phyloP scores from a whole-genome alignment of 2,888 invertebrate species.

The Cataglyphis cursor region DNA sequence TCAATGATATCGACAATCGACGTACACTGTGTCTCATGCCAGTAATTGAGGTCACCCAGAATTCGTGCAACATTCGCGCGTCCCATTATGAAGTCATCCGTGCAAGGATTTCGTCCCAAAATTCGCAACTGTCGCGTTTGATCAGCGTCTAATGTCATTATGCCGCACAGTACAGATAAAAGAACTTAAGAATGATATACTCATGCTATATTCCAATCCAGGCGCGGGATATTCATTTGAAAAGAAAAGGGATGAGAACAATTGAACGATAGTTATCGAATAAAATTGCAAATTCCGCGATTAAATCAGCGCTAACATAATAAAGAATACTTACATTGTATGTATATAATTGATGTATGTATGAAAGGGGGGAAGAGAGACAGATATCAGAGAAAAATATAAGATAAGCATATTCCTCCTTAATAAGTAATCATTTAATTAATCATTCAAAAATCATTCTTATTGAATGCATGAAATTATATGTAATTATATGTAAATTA shows the following conservation, averaged over 20 bases:
- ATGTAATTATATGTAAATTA: too few relatives aligned
- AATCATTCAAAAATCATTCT: too few relatives aligned
- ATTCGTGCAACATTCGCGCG: slow-evolving; percentile 5
- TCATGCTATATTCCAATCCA: neutral
- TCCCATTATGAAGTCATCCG: slow-evolving; percentile 19
- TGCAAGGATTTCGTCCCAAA: neutral
- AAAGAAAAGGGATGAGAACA: neutral
- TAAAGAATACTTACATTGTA: neutral
- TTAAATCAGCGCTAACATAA: neutral
- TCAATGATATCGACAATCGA: slow-evolving; percentile 22
- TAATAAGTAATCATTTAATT: too few relatives aligned
- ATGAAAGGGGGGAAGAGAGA: neutral
- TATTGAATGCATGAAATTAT: too few relatives aligned
- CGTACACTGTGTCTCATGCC: neutral
- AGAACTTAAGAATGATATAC: neutral
- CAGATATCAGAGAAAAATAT: too few relatives aligned
- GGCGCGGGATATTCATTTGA: neutral
- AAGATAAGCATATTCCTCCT: too few relatives aligned
- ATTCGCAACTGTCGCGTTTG: neutral
- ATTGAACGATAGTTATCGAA: neutral
- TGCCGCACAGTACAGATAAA: neutral
- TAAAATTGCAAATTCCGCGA: neutral
- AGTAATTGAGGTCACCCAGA: slow-evolving; percentile 23
- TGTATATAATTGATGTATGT: neutral
- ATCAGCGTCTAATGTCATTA: neutral